phyloP scores from a whole-genome alignment of 1,140 invertebrate genomes.

The Bursaphelenchus mucronatus region DNA sequence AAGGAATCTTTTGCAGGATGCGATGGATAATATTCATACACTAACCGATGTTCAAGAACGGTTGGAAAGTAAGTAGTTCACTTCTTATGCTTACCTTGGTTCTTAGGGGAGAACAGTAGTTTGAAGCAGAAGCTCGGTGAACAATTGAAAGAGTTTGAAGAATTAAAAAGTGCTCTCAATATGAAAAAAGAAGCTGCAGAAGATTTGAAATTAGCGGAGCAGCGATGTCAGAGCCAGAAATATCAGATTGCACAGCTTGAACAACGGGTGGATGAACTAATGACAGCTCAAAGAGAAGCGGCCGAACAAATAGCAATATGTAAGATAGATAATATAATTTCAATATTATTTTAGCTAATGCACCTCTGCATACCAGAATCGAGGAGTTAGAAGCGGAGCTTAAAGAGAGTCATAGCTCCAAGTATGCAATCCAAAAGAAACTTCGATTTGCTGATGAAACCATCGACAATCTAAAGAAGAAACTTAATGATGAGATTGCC shows the following conservation, averaged over 20 bases:
- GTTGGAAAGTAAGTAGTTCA: too few relatives aligned
- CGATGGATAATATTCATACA: too few relatives aligned
- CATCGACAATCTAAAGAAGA: neutral
- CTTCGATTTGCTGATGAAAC: constrained; percentile 17
- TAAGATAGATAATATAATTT: constrained; percentile 22
- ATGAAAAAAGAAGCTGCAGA: constrained; percentile 13
- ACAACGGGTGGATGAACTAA: constrained; percentile 24
- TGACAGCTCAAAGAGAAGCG: constrained; percentile 22
- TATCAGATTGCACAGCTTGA: constrained; percentile 22
- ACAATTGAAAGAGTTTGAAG: constrained; percentile 17
- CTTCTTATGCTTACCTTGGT: too few relatives aligned
- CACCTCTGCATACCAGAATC: constrained; percentile 24
- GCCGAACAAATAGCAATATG: constrained; percentile 25
- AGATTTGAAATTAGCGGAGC: constrained; percentile 10
- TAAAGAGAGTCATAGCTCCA: constrained; percentile 22
- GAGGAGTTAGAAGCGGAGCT: constrained; percentile 20
- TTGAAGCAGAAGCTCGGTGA: constrained; percentile 19
- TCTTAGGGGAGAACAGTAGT: too few relatives aligned
- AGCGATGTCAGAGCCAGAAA: constrained; percentile 27
- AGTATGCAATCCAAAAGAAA: constrained; percentile 27
- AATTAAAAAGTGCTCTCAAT: constrained; percentile 7
- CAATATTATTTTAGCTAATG: constrained; percentile 25
- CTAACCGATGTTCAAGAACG: too few relatives aligned
- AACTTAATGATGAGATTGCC: constrained; percentile 3
- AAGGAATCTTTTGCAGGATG: too few relatives aligned